Percentiles rank a stretch among this genome's conserved stretches.
These are phyloP conservation scores for Lycia hirtaria DNA, from an alignment of 2,888 invertebrate species.

Conservation along the genomic window DNA sequence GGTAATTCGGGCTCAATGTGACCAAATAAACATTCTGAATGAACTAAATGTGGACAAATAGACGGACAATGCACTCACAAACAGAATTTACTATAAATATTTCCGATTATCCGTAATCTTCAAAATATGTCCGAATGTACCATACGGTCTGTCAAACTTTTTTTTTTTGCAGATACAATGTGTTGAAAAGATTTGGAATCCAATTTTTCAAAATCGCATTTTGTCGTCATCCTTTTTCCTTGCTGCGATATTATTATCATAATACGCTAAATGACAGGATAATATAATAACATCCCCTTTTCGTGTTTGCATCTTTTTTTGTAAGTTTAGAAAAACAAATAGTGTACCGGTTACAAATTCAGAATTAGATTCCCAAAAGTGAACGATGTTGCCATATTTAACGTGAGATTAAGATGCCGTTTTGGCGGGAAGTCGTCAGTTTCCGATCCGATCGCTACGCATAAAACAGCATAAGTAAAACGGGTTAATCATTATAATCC, in stretches of 20 bases:
- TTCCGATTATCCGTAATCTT: slow-evolving; percentile 60
- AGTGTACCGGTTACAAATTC: slow-evolving; percentile 53
- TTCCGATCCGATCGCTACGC: slow-evolving; percentile 62
- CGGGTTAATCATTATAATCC: slow-evolving; percentile 83
- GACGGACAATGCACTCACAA: slow-evolving; percentile 55
- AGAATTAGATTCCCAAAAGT: slow-evolving; percentile 64
- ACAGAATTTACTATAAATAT: slow-evolving; percentile 70
- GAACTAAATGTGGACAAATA: slow-evolving; percentile 80
- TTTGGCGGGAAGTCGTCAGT: slow-evolving; percentile 76
- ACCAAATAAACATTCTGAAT: slow-evolving; percentile 61
- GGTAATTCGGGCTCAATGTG: slow-evolving; percentile 67
- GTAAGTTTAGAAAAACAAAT: slow-evolving; percentile 57
- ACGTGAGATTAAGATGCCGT: slow-evolving; percentile 69
- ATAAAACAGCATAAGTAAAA: slow-evolving; percentile 72
- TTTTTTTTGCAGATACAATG: slow-evolving; percentile 53
- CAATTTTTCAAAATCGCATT: slow-evolving; percentile 46
- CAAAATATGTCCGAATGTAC: slow-evolving; percentile 51
- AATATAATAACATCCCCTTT: slow-evolving; percentile 25
- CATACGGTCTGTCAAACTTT: slow-evolving; percentile 32
- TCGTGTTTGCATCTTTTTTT: slow-evolving; percentile 7
- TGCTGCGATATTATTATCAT: slow-evolving; percentile 9
- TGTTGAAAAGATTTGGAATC: slow-evolving; percentile 29
- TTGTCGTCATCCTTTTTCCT: slow-evolving; percentile 33
- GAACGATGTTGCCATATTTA: slow-evolving; percentile 70
- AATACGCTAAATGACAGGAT: slow-evolving; percentile 35